Evolutionary conservation across 1,140 invertebrate species (phyloP).

Genomic region (Ptiloglossa arizonensis): DNA sequence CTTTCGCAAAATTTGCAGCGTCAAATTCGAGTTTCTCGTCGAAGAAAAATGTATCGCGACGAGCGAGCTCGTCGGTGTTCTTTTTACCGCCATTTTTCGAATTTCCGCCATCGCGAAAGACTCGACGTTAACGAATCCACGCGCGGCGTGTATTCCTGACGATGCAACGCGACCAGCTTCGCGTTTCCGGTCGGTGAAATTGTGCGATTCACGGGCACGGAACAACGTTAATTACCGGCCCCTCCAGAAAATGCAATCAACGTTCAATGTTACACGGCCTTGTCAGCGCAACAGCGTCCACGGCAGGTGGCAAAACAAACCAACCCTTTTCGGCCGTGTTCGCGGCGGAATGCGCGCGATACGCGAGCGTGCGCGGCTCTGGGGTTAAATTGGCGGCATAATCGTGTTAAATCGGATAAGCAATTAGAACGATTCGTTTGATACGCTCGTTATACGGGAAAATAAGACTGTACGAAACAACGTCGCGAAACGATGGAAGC

Average conservation of each 20-base stretch:
- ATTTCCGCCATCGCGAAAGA: background rate
- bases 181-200: slow-evolving; percentile 14
- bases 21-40: too few relatives aligned
- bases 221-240: slow-evolving; percentile 50
- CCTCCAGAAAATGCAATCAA: slow-evolving; percentile 56
- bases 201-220: slow-evolving; percentile 28
- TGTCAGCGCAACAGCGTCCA: background rate
- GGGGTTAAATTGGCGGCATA: slow-evolving; percentile 44
- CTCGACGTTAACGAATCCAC: slow-evolving; percentile 4
- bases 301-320: slow-evolving; percentile 39
- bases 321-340: background rate
- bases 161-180: background rate
- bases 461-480: background rate
- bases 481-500: background rate
- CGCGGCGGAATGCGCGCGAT: background rate
- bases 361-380: background rate
- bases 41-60: too few relatives aligned
- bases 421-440: slow-evolving; percentile 43
- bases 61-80: too few relatives aligned
- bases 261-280: slow-evolving; percentile 13
- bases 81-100: background rate
- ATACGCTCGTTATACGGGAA: slow-evolving; percentile 27
- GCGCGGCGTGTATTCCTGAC: background rate
- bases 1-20: too few relatives aligned
- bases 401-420: slow-evolving; percentile 54